Evolutionary conservation across 2,888 invertebrate genomes (phyloP), one percentile per base, ranked within the genome.

Genomic region (Gasteruption jaculator): DNA sequence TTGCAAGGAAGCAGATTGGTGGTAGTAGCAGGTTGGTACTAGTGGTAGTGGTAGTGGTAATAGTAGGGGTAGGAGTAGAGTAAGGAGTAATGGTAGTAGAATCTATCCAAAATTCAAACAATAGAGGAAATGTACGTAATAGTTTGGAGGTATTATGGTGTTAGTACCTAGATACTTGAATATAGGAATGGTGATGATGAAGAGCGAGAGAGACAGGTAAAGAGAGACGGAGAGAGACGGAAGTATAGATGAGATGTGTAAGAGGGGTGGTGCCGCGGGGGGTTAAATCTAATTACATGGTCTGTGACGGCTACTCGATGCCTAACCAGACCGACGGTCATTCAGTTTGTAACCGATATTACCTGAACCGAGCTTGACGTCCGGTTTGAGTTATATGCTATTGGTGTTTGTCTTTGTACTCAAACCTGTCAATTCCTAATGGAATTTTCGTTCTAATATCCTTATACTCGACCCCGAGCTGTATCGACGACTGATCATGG

Each of bases 221-320:
- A 33, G 42, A 25, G 18, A 20, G 37, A 8, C 38, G 26, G 24
- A 24, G 36, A 20, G 45, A 22, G 16, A 38, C 8, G 33, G 21
- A 20, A 18, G 30, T 4, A 12, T 5, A 30, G 15, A 25, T 32
- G 16, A 40, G 6, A 19, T n/a, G 33, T 15, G 37, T 20, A 38
- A 44, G 29, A 43, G 37, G 43, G 22, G 21, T 51, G 38, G 50
- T 48, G 54, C 38, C 42, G 43, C 41, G 45, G 46, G 50, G 48
- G 53, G 58, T 58, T 56, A 63, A 65, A 66, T 66, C 64, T 66
- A 66, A 66, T 65, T 65, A 65, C 67, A 64, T 61, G 62, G 60
- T 60, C 65, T 57, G 65, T 62, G 65, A 65, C 65, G 65, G 61
- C 52, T 58, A 58, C 58, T 62, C 59, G 65, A 63, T 59, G 25